Base-by-base conservation (phyloP, 2,797 vertebrate species). In the Alauda arvensis region DNA sequence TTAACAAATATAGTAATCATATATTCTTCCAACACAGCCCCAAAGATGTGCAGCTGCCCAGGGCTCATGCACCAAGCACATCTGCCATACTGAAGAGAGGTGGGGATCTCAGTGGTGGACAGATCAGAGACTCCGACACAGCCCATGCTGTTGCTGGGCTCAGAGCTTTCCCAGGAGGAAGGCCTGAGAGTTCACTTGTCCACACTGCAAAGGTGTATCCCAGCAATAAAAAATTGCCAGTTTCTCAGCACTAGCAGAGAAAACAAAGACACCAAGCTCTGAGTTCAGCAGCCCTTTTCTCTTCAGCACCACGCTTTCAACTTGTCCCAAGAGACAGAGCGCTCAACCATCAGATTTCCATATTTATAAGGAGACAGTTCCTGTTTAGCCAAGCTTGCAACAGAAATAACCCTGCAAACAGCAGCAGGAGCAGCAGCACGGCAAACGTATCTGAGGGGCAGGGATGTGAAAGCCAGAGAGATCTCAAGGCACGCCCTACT, bases 291-390 rank as follows among this genome's bases (percentile, higher is more conserved):
- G 37, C 26, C 29, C 18, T 71, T 66, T 91, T 59, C 76, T 87
- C 79, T 81, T 92, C 13, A 62, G 34, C 48, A 29, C 0, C 34
- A 61, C 0, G 0, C 66, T 89, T 91, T 74, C 63, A 88, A 69
- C 56, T 51, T 18, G 19, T 85, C 84, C 79, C 46, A 1, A 60
- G 91, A 77, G 86, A 90, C 4, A 21, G 45, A 56, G 42, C 57
- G 79, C 52, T 94, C 72, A 77, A 25, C 53, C 60, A 81, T 23
- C 79, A 68, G 66, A 85, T 92, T 92, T 95, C 82, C 91, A 85
- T 94, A 92, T 94, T 92, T 91, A 87, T 90, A 92, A 92, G 86
- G 57, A 92, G 16, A 84, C 40, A 77, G 67, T 48, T 91, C 90
- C 88, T 94, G 79, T 87, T 90, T 76, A 90, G 90, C 79, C 90